A percentile compares a stretch with the other conserved stretches of the same genome.
Conservation (phyloP, 2,113 vertebrate species). For the Syngnathus floridae region DNA sequence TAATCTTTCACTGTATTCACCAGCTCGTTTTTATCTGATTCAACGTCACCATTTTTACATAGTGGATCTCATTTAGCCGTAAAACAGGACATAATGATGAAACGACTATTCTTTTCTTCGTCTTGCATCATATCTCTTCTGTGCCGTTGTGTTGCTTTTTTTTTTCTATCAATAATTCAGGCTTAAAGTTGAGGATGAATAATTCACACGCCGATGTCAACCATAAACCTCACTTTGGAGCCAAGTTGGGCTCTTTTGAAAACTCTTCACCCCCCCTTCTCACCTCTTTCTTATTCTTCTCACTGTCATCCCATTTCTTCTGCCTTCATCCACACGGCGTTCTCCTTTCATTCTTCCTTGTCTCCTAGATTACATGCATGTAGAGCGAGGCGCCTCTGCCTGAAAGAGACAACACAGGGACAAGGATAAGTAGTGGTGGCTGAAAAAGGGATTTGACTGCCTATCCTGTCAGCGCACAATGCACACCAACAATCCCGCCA, state of each 20-base stretch:
- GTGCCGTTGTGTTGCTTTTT: slow-evolving; percentile 50
- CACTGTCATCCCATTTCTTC: slow-evolving; percentile 50
- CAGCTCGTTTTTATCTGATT: slow-evolving; percentile 30
- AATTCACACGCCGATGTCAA: slow-evolving; percentile 66
- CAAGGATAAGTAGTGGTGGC: slow-evolving; percentile 66
- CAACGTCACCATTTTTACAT: slow-evolving; percentile 44
- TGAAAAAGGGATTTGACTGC: slow-evolving; percentile 72
- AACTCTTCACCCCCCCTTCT: slow-evolving; percentile 9
- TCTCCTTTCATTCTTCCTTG: slow-evolving; percentile 64
- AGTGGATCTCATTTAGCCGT: slow-evolving; percentile 19
- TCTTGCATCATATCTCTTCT: slow-evolving; percentile 60
- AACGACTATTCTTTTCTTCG: slow-evolving; percentile 49
- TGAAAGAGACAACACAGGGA: slow-evolving; percentile 67
- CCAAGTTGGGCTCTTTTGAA: slow-evolving; percentile 20
- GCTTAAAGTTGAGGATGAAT: slow-evolving; percentile 66
- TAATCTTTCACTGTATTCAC: background rate
- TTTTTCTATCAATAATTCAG: slow-evolving; percentile 71
- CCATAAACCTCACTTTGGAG: slow-evolving; percentile 42
- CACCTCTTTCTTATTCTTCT: slow-evolving; percentile 28
- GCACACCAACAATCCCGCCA: slow-evolving; percentile 68
- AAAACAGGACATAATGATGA: slow-evolving; percentile 57
- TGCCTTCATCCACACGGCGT: slow-evolving; percentile 54
- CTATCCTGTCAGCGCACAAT: slow-evolving; percentile 69
- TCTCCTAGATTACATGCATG: slow-evolving; percentile 71
- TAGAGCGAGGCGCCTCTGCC: slow-evolving; percentile 60